phyloP scores from a whole-genome alignment of 2,113 vertebrate genomes.

The Ptilonorhynchus violaceus region DNA sequence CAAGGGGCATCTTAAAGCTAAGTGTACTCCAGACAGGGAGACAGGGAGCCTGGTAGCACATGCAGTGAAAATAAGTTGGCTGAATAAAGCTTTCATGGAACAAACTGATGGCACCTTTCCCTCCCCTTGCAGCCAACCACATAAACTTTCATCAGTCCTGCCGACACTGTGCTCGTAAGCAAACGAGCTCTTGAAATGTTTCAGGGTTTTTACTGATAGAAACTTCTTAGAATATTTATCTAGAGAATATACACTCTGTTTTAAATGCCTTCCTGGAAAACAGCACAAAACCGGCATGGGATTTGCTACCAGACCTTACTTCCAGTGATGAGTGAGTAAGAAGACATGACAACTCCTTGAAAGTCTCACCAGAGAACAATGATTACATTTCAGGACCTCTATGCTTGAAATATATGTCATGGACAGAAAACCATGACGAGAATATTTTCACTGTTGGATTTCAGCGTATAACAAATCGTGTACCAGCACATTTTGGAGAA shows the following conservation, averaged over 20 bases:
- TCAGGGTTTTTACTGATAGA: background rate
- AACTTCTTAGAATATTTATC: background rate
- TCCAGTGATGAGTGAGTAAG: background rate
- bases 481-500: background rate
- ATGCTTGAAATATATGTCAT: background rate
- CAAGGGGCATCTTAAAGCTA: constrained; percentile 1
- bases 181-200: background rate
- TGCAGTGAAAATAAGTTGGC: background rate
- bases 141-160: background rate
- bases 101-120: background rate
- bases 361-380: background rate
- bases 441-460: background rate
- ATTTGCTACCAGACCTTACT: background rate
- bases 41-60: background rate
- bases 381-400: background rate
- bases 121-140: background rate
- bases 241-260: background rate
- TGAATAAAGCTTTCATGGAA: background rate
- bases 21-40: background rate
- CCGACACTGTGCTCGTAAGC: accelerated
- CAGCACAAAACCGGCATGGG: background rate
- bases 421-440: background rate
- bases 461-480: background rate
- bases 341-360: background rate
- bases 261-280: background rate